Conservation (phyloP, 1,140 invertebrate genomes). For the Caerostris extrusa region DNA sequence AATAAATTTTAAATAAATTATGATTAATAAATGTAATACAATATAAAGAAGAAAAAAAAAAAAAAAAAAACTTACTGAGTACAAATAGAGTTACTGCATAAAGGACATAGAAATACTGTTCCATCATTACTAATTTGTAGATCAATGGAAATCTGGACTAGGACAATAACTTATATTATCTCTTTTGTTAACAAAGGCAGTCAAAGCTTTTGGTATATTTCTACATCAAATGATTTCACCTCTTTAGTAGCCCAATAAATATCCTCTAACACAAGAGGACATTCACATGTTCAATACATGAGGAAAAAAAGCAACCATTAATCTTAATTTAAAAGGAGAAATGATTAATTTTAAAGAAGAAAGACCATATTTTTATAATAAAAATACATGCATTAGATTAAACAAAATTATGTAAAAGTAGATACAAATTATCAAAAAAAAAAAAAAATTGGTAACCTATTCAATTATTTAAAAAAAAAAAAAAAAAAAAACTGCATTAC, state of each 20-base stretch:
- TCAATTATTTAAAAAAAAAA: too few species aligned
- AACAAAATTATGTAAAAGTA: too few species aligned
- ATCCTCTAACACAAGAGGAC: slow-evolving; percentile 51
- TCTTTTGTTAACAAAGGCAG: slow-evolving; percentile 36
- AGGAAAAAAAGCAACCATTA: background rate
- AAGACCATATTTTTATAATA: too few species aligned
- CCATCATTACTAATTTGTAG: slow-evolving; percentile 36
- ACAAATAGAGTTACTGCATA: slow-evolving; percentile 62
- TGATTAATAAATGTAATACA: background rate
- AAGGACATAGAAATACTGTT: slow-evolving; percentile 43
- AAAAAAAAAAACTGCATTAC: too few species aligned
- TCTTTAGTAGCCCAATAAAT: slow-evolving; percentile 53
- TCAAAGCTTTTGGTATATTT: slow-evolving; percentile 46
- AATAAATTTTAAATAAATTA: background rate
- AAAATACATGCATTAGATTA: too few species aligned
- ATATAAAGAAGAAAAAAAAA: background rate
- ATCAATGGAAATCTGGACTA: slow-evolving; percentile 74
- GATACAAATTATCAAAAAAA: too few species aligned
- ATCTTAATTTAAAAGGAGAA: background rate
- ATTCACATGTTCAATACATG: background rate
- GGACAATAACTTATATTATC: slow-evolving; percentile 68
- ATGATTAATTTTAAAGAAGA: too few species aligned
- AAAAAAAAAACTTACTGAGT: slow-evolving; percentile 65
- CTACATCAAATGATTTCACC: slow-evolving; percentile 19
- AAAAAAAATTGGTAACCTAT: too few species aligned